A percentile compares a stretch with the other conserved stretches of the same genome.
phyloP scores from a whole-genome alignment of 2,797 vertebrate species.

The Notoglanidium macrostoma region DNA sequence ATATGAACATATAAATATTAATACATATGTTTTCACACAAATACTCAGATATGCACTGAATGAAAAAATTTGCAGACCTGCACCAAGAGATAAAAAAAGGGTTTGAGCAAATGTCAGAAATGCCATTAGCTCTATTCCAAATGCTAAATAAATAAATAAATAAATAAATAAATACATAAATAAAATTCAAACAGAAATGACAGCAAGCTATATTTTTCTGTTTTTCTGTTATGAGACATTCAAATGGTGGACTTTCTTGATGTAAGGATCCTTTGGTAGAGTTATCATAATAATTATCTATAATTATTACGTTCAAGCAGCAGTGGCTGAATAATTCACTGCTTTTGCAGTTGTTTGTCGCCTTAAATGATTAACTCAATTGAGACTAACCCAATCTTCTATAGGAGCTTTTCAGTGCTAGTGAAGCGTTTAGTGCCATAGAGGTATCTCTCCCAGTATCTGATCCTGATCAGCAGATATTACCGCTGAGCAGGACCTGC shows the following conservation, averaged over 20 bases:
- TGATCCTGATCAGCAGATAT: constrained; percentile 13
- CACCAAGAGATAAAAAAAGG: background rate
- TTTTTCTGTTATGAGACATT: background rate
- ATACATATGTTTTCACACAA: background rate
- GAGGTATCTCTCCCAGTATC: background rate
- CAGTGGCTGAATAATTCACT: background rate
- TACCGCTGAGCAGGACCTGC: background rate
- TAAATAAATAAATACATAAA: background rate
- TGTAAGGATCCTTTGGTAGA: background rate
- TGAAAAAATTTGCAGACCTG: background rate
- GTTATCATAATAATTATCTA: background rate
- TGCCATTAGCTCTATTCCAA: background rate
- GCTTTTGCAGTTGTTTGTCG: background rate
- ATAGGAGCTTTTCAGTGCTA: background rate
- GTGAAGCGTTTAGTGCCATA: background rate
- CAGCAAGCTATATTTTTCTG: background rate
- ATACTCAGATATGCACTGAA: background rate
- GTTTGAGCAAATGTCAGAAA: background rate
- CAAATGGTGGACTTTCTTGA: background rate
- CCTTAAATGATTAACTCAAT: background rate
- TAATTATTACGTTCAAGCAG: background rate
- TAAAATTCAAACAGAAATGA: background rate
- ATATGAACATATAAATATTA: background rate
- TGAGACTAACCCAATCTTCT: background rate
- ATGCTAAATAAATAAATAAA: background rate